Evolutionary conservation across 2,113 vertebrate species (phyloP).

Genomic region (Fukomys damarensis): DNA sequence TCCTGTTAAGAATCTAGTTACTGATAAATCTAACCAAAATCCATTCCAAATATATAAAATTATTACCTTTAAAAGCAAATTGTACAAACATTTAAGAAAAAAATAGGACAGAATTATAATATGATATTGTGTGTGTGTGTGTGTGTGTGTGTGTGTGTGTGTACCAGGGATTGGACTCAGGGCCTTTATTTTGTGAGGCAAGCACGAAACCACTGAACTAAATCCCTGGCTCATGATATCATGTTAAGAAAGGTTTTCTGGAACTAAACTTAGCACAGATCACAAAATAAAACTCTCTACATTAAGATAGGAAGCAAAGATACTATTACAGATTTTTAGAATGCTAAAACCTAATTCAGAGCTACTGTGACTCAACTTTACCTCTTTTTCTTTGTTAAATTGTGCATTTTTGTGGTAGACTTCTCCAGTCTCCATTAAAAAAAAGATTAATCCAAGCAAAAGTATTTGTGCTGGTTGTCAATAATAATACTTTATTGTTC

Average conservation of each 20-base stretch:
- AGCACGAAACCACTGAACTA: too few species aligned
- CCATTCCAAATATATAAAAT: neutral
- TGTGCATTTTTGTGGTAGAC: neutral
- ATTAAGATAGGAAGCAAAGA: neutral
- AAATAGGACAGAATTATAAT: neutral
- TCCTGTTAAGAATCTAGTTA: neutral
- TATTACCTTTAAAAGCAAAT: constrained; percentile 3
- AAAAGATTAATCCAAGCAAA: neutral
- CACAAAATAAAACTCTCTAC: neutral
- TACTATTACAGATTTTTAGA: neutral
- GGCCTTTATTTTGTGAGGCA: too few species aligned
- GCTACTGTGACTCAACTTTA: neutral
- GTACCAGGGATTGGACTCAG: too few species aligned
- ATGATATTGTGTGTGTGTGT: too few species aligned
- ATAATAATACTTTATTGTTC: neutral
- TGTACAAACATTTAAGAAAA: neutral
- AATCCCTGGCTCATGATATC: too few species aligned
- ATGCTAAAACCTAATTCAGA: neutral
- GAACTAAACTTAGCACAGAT: neutral
- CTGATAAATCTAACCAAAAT: neutral
- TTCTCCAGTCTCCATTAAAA: neutral
- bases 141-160: too few species aligned
- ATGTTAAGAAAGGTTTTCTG: neutral
- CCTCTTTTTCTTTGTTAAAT: neutral
- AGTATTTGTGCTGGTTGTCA: neutral